Evolutionary conservation across 1,140 invertebrate genomes (phyloP).

Genomic region (Chionoecetes opilio): DNA sequence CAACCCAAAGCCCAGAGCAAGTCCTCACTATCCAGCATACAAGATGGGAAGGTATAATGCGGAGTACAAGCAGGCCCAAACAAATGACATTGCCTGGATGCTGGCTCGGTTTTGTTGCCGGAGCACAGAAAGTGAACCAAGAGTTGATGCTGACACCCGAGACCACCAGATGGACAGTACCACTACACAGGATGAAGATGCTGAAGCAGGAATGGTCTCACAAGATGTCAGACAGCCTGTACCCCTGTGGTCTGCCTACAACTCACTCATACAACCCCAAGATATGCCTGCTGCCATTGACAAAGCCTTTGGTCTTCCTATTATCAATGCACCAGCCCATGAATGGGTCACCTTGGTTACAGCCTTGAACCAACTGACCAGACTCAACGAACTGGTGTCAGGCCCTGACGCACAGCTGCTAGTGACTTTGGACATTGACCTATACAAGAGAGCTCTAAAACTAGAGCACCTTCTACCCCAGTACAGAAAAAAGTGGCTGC

Average conservation of each 20-base stretch:
- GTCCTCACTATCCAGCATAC: background rate
- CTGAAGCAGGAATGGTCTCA: no score
- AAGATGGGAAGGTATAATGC: no score
- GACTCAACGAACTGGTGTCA: conserved; percentile 36
- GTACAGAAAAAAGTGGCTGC: conserved; percentile 32
- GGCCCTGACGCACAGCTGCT: background rate
- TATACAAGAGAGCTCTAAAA: conserved; percentile 37
- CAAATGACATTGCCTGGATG: background rate
- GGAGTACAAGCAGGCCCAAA: no score
- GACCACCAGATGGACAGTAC: no score
- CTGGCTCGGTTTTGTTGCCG: background rate
- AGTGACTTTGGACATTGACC: conserved; percentile 46
- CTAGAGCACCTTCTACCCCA: conserved; percentile 21
- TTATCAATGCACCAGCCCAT: conserved; percentile 38
- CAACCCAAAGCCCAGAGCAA: no score
- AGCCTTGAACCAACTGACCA: conserved; percentile 36
- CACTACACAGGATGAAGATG: no score
- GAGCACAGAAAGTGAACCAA: no score
- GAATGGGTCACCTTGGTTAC: conserved; percentile 54
- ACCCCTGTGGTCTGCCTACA: no score
- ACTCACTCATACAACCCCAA: no score
- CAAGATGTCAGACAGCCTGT: no score
- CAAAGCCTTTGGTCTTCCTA: background rate
- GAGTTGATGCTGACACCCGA: no score
- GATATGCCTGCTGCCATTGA: background rate